Evolutionary conservation across 2,888 invertebrate species (phyloP).

Genomic region (Chloroclystis v-ata): DNA sequence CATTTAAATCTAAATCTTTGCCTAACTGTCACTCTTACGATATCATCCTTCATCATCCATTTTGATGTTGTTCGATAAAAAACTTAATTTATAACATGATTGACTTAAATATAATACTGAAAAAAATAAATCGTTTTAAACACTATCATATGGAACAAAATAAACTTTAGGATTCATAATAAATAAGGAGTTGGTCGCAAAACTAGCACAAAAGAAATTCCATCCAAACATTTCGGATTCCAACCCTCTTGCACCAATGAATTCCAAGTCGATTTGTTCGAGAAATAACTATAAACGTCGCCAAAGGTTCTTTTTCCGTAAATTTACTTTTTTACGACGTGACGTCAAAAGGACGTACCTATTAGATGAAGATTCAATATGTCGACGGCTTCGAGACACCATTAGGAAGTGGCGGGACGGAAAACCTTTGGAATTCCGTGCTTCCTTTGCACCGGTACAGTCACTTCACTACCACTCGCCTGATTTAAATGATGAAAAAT

Average conservation of each 20-base stretch:
- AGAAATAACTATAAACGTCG: constrained; percentile 18
- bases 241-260: constrained; percentile 7
- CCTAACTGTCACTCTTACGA: no score
- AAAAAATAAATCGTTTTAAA: no score
- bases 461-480: not conserved
- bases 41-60: no score
- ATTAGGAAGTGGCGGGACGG: constrained; percentile 71
- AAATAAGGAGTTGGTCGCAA: no score
- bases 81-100: no score
- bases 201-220: not conserved
- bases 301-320: constrained; percentile 24
- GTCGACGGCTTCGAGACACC: constrained; percentile 58
- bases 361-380: constrained; percentile 73
- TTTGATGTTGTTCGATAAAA: no score
- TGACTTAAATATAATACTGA: no score
- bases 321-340: constrained; percentile 50
- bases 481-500: not conserved
- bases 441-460: constrained; percentile 33
- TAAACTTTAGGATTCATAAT: no score
- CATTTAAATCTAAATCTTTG: no score
- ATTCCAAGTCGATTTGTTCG: constrained; percentile 15
- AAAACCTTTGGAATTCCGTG: constrained; percentile 66
- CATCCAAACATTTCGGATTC: not conserved
- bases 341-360: constrained; percentile 53
- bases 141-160: no score